phyloP scores from a whole-genome alignment of 1,140 invertebrate genomes.

The Drosophila bocqueti region DNA sequence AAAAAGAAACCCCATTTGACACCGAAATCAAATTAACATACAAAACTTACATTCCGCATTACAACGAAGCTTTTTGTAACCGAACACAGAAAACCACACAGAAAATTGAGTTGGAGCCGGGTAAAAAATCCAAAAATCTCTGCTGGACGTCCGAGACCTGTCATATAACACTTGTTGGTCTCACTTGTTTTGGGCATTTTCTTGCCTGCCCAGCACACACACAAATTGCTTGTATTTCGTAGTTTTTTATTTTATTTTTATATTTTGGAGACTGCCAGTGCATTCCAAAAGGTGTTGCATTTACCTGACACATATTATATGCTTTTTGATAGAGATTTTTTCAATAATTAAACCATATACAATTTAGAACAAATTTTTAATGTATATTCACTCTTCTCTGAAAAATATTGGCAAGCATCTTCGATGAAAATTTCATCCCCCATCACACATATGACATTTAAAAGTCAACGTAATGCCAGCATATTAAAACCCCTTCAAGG shows the following conservation, averaged over 20 bases:
- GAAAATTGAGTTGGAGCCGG: conserved; percentile 13
- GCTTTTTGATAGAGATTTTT: background rate
- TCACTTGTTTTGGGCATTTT: conserved; percentile 39
- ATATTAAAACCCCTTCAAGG: conserved; percentile 16
- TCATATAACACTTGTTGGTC: conserved; percentile 54
- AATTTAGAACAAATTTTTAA: background rate
- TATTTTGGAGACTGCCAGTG: background rate
- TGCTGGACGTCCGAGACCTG: conserved; percentile 71
- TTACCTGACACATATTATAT: no score
- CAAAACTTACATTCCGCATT: conserved; percentile 66
- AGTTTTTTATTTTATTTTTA: conserved; percentile 10
- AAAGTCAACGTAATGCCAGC: conserved; percentile 6
- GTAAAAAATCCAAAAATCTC: conserved; percentile 52
- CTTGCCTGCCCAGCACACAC: conserved; percentile 26
- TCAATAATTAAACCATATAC: background rate
- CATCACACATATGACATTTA: background rate
- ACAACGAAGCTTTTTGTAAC: conserved; percentile 49
- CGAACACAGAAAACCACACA: conserved; percentile 29
- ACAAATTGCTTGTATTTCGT: conserved; percentile 27
- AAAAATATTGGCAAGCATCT: background rate
- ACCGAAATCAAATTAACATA: conserved; percentile 82
- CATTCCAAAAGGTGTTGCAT: conserved; percentile 34
- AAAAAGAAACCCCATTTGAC: conserved; percentile 56
- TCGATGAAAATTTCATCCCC: conserved; percentile 4
- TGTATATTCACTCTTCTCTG: background rate